Percentiles rank a stretch among this genome's conserved stretches.
These are phyloP conservation scores for Hecatera dysodea DNA, from an alignment of 2,888 invertebrate species.

Conservation along the genomic window DNA sequence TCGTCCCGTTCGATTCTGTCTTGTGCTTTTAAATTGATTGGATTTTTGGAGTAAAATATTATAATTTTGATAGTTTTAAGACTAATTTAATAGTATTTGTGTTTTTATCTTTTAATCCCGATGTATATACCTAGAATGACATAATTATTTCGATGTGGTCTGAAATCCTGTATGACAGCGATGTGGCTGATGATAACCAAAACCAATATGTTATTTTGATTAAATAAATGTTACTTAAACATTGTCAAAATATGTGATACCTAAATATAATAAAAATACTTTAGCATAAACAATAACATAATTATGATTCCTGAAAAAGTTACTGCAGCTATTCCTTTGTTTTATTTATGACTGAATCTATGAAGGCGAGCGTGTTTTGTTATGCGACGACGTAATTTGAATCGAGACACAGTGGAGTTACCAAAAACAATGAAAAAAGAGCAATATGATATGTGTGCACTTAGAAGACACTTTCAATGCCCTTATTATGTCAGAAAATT, in stretches of 20 bases:
- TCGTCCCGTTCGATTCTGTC: too few species aligned
- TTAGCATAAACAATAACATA: neutral
- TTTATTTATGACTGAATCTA: conserved; percentile 44
- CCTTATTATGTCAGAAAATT: conserved; percentile 7
- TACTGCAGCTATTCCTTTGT: conserved; percentile 25
- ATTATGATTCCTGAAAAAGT: conserved; percentile 1
- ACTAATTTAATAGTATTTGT: too few species aligned
- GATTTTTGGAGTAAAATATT: neutral
- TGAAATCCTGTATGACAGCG: too few species aligned
- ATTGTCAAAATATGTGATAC: neutral
- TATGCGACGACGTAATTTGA: conserved; percentile 42
- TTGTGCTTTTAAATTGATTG: neutral
- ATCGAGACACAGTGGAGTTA: conserved; percentile 47
- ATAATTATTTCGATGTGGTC: neutral
- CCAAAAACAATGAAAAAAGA: conserved; percentile 59
- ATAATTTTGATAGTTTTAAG: neutral
- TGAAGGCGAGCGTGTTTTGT: conserved; percentile 52
- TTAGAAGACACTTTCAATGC: conserved; percentile 11
- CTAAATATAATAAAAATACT: neutral
- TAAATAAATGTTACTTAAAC: neutral
- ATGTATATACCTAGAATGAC: too few species aligned
- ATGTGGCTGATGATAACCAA: neutral
- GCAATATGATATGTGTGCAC: conserved; percentile 34
- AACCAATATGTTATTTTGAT: neutral
- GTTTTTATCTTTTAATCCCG: too few species aligned